Percentiles rank a stretch among this genome's conserved stretches.
These are phyloP conservation scores for Lepidocyrtinus sp. DNA, from an alignment of 2,888 invertebrate species.

Conservation along the genomic window DNA sequence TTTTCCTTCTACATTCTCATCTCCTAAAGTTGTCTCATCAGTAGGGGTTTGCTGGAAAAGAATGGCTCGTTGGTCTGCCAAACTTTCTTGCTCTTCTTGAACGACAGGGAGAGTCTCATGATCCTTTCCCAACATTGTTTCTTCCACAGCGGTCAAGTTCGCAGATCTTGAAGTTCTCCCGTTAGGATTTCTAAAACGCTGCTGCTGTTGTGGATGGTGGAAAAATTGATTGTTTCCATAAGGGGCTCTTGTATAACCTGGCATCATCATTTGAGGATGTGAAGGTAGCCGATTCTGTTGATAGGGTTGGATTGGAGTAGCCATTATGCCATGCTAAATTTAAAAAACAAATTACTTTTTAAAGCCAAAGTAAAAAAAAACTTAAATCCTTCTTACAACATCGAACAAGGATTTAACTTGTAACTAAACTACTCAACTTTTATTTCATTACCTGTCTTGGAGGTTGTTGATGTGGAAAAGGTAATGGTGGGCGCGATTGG, in stretches of 20 bases:
- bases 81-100: constrained; percentile 4
- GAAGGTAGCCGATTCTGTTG: constrained; percentile 8
- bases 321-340: constrained; percentile 12
- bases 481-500: background rate
- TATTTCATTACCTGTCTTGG: background rate
- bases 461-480: background rate
- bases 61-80: constrained; percentile 1
- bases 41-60: background rate
- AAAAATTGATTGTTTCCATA: constrained; percentile 25
- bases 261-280: constrained; percentile 32
- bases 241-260: constrained; percentile 24
- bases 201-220: constrained; percentile 2
- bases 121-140: background rate
- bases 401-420: background rate
- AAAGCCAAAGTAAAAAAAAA: background rate
- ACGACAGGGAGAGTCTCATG: no score
- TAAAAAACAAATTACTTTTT: background rate
- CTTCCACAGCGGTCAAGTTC: constrained; percentile 53
- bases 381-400: no score
- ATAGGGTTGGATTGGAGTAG: constrained; percentile 2
- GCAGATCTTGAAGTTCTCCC: constrained; percentile 58
- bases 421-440: no score
- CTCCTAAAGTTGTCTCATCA: no score
- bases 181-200: constrained; percentile 22
- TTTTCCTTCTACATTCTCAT: no score